A percentile compares a stretch with the other conserved stretches of the same genome.
Evolutionary conservation across 2,797 vertebrate species (phyloP).

Genomic region (Eulemur rubriventer): DNA sequence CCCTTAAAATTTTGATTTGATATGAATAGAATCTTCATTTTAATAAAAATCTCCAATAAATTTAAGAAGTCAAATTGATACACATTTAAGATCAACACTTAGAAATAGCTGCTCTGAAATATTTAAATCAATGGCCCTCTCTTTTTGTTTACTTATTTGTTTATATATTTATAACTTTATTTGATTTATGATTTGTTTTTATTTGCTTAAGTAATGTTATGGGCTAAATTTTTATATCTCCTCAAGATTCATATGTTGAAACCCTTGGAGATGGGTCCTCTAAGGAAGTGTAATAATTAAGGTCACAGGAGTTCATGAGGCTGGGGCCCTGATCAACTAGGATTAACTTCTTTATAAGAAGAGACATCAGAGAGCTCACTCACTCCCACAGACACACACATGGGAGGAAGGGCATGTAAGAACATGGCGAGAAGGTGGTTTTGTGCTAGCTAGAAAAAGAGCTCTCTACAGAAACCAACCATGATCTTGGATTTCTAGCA

Average conservation of each 20-base stretch:
- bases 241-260: neutral
- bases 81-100: neutral
- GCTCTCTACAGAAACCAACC: neutral
- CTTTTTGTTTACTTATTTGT: neutral
- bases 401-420: neutral
- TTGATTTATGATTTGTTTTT: neutral
- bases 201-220: neutral
- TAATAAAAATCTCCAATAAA: neutral
- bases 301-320: neutral
- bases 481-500: neutral
- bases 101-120: neutral
- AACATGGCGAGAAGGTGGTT: too few relatives aligned
- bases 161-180: neutral
- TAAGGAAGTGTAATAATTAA: neutral
- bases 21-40: neutral
- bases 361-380: neutral
- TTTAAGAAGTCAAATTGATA: neutral
- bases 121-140: neutral
- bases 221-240: neutral
- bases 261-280: neutral
- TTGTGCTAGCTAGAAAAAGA: neutral
- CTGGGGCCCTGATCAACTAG: neutral
- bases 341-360: neutral
- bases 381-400: too few relatives aligned
- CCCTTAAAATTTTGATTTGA: neutral